Base-by-base conservation (phyloP, 1,140 invertebrate species). In the Saccostrea cuccullata region DNA sequence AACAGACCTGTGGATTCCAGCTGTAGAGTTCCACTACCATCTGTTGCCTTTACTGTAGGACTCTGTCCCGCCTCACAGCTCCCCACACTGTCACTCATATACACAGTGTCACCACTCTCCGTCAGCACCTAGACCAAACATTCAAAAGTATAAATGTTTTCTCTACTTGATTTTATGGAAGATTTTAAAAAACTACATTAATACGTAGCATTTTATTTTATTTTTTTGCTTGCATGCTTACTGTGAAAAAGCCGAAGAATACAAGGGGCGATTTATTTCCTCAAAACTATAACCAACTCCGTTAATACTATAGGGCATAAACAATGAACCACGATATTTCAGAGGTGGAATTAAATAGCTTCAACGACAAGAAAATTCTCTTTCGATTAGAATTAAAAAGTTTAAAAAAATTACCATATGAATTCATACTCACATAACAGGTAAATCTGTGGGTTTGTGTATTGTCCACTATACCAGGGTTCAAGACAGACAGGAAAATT, bases 21-120 rank as follows among this genome's bases (percentile, higher is more conserved):
- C 4, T 56, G n/a, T 12, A 88, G 55, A 17, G 55, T 30, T 0
- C 70, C 70, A 64, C 84, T 88, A 11, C 30, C 60, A 82, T 82
- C 55, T 4, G 67, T 0, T 1, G 84, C 40, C 47, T 36, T 82
- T n/a, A 60, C n/a, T 5, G 84, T 86, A 11, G 87, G 67, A 12
- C 36, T 36, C 40, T 88, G 87, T 64, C 84, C 84, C 23, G 9
- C 55, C 73, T 13, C 84, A 88, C 87, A 88, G 47, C 84, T 85
- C 17, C 87, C 87, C 0, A 30, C 30, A 82, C 82, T 88, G 11
- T 84, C 84, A 60, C 70, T 82, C 15, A 82, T 84, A 26, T 60
- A 58, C 6, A 85, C 58, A 2, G 8, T 64, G 23, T 20, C 30
- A 15, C 84, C 56, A 26, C 9, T 60, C 47, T 36, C 55, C 8